A percentile compares a stretch with the other conserved stretches of the same genome.
These are phyloP conservation scores for Chalcosyrphus nemorum DNA, from an alignment of 2,888 invertebrate genomes.

Conservation along the genomic window DNA sequence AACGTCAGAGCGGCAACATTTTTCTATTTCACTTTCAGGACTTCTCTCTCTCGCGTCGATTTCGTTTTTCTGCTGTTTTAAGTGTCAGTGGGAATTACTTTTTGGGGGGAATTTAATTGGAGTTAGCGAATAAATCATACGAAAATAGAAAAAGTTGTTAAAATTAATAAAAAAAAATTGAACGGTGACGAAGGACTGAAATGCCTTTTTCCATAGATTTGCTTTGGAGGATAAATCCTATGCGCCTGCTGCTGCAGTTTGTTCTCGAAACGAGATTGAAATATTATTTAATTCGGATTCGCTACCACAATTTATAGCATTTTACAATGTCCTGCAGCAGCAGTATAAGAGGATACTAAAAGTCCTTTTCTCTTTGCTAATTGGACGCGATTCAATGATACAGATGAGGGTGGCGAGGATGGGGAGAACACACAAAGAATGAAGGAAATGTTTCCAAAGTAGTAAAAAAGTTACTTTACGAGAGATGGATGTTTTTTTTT, in stretches of 20 bases:
- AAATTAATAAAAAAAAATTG: constrained; percentile 25
- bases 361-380: constrained; percentile 44
- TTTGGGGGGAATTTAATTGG: constrained; percentile 41
- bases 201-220: neutral
- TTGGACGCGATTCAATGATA: constrained; percentile 19
- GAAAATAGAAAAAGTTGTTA: constrained; percentile 24
- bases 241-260: constrained; percentile 34
- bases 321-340: constrained; percentile 37
- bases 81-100: constrained; percentile 39
- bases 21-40: constrained; percentile 18
- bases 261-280: constrained; percentile 56
- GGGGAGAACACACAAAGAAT: neutral
- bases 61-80: neutral
- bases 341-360: constrained; percentile 12
- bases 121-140: constrained; percentile 49
- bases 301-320: constrained; percentile 52
- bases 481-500: constrained; percentile 38
- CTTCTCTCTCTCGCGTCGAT: no score
- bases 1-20: neutral
- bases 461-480: constrained; percentile 48
- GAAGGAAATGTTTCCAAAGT: constrained; percentile 28
- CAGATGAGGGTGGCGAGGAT: neutral
- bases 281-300: constrained; percentile 63
- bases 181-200: neutral
- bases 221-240: neutral